Evolutionary conservation across 2,888 invertebrate genomes (phyloP).

Genomic region (Petrophora chlorosata): DNA sequence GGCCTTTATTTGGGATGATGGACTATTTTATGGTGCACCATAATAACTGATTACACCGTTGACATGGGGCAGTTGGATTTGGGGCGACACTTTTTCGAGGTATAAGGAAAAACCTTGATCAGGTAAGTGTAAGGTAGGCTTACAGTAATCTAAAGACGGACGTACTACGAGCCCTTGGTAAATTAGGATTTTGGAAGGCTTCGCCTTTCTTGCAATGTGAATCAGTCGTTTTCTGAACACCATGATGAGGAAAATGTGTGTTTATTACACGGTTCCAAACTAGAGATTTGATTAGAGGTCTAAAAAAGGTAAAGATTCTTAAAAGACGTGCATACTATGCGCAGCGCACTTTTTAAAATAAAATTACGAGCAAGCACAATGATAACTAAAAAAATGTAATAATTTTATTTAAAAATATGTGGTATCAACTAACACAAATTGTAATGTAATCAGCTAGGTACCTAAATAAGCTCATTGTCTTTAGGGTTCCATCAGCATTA

Average conservation of each 20-base stretch:
- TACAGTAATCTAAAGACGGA: slow-evolving; percentile 15
- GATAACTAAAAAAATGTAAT: too few species aligned
- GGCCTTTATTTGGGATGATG: slow-evolving; percentile 64
- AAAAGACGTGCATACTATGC: too few species aligned
- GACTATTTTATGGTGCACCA: slow-evolving; percentile 59
- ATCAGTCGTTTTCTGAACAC: background rate
- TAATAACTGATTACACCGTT: slow-evolving; percentile 53
- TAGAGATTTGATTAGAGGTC: too few species aligned
- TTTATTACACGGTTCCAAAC: background rate
- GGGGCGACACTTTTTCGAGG: slow-evolving; percentile 32
- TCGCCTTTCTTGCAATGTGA: background rate
- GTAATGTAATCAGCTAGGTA: too few species aligned
- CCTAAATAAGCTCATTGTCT: background rate
- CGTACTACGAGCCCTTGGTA: slow-evolving; percentile 7
- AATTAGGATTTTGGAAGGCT: slow-evolving; percentile 12
- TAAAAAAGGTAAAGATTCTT: too few species aligned
- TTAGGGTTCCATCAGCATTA: slow-evolving; percentile 4
- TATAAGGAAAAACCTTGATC: slow-evolving; percentile 18
- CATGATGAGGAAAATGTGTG: background rate
- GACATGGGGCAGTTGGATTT: slow-evolving; percentile 38
- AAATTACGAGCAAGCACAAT: too few species aligned
- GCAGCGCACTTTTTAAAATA: too few species aligned
- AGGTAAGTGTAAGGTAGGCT: slow-evolving; percentile 7
- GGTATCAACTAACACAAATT: too few species aligned
- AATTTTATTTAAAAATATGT: too few species aligned